Evolutionary conservation across 2,797 vertebrate species (phyloP).

Genomic region (Takifugu ocellatus): DNA sequence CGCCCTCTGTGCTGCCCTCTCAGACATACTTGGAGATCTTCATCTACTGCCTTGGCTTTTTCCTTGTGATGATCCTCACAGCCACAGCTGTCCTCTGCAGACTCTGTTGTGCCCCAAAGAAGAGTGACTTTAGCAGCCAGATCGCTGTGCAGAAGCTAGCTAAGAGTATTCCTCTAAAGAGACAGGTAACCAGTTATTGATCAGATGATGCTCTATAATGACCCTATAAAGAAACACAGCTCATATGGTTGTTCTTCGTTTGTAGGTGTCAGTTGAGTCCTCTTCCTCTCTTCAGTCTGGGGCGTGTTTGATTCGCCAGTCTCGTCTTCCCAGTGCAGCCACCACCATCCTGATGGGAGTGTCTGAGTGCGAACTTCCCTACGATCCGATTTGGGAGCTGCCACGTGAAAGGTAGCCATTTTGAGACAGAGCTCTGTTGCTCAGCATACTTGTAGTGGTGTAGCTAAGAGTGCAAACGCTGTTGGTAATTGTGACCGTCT

Average conservation of each 20-base stretch:
- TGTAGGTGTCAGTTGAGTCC: constrained; percentile 86
- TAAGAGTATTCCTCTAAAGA: constrained; percentile 89
- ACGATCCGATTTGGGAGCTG: constrained; percentile 88
- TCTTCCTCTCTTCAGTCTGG: constrained; percentile 85
- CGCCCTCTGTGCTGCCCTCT: constrained; percentile 53
- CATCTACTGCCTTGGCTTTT: constrained; percentile 88
- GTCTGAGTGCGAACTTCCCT: constrained; percentile 86
- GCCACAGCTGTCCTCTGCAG: constrained; percentile 82
- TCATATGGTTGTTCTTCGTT: not conserved
- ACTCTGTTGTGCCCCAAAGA: constrained; percentile 85
- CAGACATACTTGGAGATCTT: constrained; percentile 88
- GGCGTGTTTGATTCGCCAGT: constrained; percentile 81
- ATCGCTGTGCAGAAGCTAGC: constrained; percentile 87
- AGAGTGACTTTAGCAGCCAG: constrained; percentile 83
- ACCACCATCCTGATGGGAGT: constrained; percentile 82
- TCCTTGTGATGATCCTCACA: constrained; percentile 84
- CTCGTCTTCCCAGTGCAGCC: constrained; percentile 81
- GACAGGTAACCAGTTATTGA: constrained; percentile 80
- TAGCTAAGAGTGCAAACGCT: not conserved
- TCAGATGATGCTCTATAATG: not conserved
- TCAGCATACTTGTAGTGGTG: too few species aligned
- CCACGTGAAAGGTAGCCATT: constrained; percentile 78
- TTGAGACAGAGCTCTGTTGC: too few species aligned
- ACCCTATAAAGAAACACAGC: not conserved
- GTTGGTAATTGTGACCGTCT: not conserved